Conservation (phyloP, 2,797 vertebrate species). For the Dryobates pubescens region DNA sequence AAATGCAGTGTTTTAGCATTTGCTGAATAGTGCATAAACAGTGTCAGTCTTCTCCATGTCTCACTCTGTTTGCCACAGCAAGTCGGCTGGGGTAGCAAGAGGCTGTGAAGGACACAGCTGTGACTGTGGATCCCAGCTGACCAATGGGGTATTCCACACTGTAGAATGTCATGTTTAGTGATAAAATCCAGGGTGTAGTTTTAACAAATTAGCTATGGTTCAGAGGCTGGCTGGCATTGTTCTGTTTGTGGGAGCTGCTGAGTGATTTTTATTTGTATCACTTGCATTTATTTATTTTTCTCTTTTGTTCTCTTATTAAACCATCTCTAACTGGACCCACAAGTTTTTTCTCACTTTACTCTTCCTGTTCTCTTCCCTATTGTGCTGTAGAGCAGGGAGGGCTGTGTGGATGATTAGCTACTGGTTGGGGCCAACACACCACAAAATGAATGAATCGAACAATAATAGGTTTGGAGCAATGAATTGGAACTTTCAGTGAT, state of each 20-base stretch:
- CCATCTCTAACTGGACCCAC: background rate
- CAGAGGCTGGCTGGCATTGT: background rate
- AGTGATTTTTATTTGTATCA: background rate
- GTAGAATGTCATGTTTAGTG: accelerated
- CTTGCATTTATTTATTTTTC: accelerated
- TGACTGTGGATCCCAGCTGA: background rate
- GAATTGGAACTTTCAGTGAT: background rate
- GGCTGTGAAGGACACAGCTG: background rate
- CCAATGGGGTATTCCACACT: background rate
- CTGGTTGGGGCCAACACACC: background rate
- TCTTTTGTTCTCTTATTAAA: background rate
- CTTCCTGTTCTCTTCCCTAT: background rate
- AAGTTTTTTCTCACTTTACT: background rate
- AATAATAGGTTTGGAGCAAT: background rate
- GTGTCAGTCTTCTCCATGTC: background rate
- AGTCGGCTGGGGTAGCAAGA: background rate
- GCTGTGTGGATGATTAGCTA: background rate
- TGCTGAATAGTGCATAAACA: background rate
- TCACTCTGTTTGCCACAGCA: background rate
- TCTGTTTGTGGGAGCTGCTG: background rate
- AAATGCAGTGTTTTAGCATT: background rate
- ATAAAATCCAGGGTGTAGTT: background rate
- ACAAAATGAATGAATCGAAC: background rate
- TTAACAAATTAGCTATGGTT: background rate
- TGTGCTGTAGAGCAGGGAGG: background rate